These are phyloP conservation scores for Copidosoma aretas DNA, from an alignment of 2,888 invertebrate genomes.

Conservation along the genomic window DNA sequence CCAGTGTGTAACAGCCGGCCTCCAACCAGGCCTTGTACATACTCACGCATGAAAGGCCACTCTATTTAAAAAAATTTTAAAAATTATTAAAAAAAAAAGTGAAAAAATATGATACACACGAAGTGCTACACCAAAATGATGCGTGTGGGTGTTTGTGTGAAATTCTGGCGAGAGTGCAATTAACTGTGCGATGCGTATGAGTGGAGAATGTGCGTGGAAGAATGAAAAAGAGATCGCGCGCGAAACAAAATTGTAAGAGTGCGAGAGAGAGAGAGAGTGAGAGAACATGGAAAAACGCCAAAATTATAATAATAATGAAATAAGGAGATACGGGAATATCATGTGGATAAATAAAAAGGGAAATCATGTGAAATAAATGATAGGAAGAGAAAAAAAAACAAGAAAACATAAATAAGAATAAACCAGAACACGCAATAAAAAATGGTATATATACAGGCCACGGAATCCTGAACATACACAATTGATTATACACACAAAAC, in stretches of 20 bases:
- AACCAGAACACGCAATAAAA: slow-evolving; percentile 44
- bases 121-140: slow-evolving; percentile 50
- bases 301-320: slow-evolving; percentile 30
- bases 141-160: slow-evolving; percentile 19
- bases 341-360: slow-evolving; percentile 40
- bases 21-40: slow-evolving; percentile 52
- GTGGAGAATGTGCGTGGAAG: slow-evolving; percentile 20
- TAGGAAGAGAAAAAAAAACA: slow-evolving; percentile 25
- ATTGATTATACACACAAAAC: slow-evolving; percentile 2
- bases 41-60: slow-evolving; percentile 52
- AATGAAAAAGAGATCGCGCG: slow-evolving; percentile 39
- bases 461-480: slow-evolving; percentile 41
- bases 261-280: slow-evolving; percentile 34
- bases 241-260: slow-evolving; percentile 20
- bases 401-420: slow-evolving; percentile 19
- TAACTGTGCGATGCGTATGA: background rate
- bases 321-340: slow-evolving; percentile 58
- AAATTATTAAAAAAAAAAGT: slow-evolving; percentile 37
- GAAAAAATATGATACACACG: slow-evolving; percentile 48
- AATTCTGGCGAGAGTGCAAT: slow-evolving; percentile 31
- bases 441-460: slow-evolving; percentile 36
- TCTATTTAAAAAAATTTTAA: slow-evolving; percentile 41
- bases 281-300: slow-evolving; percentile 40
- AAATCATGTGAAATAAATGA: slow-evolving; percentile 40
- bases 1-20: slow-evolving; percentile 55